Evolutionary conservation across 2,113 vertebrate genomes (phyloP).

Genomic region (Stegostoma tigrinum): DNA sequence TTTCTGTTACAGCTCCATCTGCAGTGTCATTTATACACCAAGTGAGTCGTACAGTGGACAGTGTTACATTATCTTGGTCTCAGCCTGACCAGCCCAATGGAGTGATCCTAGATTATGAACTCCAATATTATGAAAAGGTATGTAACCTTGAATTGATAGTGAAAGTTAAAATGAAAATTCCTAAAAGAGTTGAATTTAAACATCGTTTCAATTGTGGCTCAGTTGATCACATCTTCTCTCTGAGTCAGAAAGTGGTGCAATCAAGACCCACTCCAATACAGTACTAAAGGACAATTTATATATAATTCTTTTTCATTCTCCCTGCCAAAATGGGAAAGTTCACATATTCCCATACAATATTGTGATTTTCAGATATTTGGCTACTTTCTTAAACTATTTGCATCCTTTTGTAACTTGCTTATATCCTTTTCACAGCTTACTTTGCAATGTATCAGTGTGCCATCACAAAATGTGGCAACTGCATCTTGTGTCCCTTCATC

Average conservation of each 20-base stretch:
- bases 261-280: background rate
- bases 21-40: conserved; percentile 93
- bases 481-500: too few species aligned
- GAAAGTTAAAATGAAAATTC: background rate
- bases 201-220: background rate
- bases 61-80: conserved; percentile 91
- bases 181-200: background rate
- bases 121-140: conserved; percentile 93
- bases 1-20: conserved; percentile 71
- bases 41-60: conserved; percentile 75
- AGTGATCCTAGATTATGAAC: conserved; percentile 89
- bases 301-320: too few species aligned
- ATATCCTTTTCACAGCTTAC: too few species aligned
- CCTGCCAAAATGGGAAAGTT: too few species aligned
- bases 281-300: background rate
- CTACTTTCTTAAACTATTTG: too few species aligned
- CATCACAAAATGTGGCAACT: too few species aligned
- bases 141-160: background rate
- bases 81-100: conserved; percentile 92
- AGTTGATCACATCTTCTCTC: background rate
- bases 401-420: too few species aligned
- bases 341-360: too few species aligned
- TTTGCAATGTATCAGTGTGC: too few species aligned
- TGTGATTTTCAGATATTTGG: too few species aligned
- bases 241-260: background rate